Evolutionary conservation across 2,888 invertebrate genomes (phyloP).

Genomic region (Antitype chi): DNA sequence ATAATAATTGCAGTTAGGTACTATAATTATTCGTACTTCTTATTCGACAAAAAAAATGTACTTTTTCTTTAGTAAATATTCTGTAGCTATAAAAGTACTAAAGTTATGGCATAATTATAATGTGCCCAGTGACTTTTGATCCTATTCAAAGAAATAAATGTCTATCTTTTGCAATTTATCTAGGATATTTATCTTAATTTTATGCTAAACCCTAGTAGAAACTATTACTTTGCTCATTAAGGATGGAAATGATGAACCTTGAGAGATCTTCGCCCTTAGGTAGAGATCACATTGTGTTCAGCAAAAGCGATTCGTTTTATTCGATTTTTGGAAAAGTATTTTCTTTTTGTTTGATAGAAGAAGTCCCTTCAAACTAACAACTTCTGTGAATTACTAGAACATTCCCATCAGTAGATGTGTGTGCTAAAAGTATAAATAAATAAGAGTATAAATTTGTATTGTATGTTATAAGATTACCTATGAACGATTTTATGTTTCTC

Average conservation of each 20-base stretch:
- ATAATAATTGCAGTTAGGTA: too few relatives aligned
- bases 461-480: not conserved
- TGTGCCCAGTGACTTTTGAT: slow-evolving; percentile 17
- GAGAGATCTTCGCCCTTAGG: slow-evolving; percentile 22
- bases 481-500: not conserved
- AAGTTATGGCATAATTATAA: slow-evolving; percentile 6
- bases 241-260: slow-evolving; percentile 27
- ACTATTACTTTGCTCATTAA: slow-evolving; percentile 49
- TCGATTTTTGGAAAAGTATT: not conserved
- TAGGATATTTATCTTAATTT: slow-evolving; percentile 24
- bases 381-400: not conserved
- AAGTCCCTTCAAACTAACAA: not conserved
- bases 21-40: too few relatives aligned
- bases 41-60: too few relatives aligned
- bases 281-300: slow-evolving; percentile 9
- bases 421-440: not conserved
- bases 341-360: not conserved
- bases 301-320: not conserved
- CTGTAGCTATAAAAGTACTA: not conserved
- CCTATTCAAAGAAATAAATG: slow-evolving; percentile 10
- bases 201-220: slow-evolving; percentile 38
- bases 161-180: slow-evolving; percentile 34
- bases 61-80: slow-evolving; percentile 2
- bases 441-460: not conserved
- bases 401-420: too few relatives aligned